phyloP scores from a whole-genome alignment of 2,888 invertebrate genomes.

The Zele albiditarsus region DNA sequence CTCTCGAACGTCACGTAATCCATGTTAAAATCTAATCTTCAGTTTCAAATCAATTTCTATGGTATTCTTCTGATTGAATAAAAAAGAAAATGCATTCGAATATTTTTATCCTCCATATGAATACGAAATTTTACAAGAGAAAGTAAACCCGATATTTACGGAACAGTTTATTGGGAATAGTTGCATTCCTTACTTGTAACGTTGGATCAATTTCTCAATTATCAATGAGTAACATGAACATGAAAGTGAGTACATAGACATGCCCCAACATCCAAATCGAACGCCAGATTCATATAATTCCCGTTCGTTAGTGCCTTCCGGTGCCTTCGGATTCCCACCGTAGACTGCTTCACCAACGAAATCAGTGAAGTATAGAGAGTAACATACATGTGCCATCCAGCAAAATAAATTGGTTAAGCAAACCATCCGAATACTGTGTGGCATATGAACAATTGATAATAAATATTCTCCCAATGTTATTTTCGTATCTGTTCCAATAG shows the following conservation, averaged over 20 bases:
- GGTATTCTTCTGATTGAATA: too few species aligned
- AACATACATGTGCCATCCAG: constrained; percentile 99
- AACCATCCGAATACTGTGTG: constrained; percentile 86
- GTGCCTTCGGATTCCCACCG: constrained; percentile 88
- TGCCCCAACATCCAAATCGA: constrained; percentile 96
- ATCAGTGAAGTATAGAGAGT: constrained; percentile 96
- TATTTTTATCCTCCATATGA: too few species aligned
- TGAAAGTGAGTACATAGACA: constrained; percentile 96
- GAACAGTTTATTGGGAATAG: too few species aligned
- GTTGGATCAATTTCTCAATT: constrained; percentile 89
- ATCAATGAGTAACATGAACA: constrained; percentile 93
- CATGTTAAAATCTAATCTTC: too few species aligned
- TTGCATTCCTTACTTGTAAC: constrained; percentile 74
- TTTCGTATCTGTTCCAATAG: constrained; percentile 57
- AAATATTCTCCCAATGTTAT: constrained; percentile 79
- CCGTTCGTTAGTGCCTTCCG: constrained; percentile 78
- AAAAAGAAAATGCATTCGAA: too few species aligned
- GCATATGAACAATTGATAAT: constrained; percentile 93
- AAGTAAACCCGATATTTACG: too few species aligned
- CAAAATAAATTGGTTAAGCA: constrained; percentile 96
- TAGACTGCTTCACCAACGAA: constrained; percentile 95
- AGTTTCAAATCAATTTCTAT: too few species aligned
- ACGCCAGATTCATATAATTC: constrained; percentile 91
- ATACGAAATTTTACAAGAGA: too few species aligned
- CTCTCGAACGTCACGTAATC: too few species aligned